Evolutionary conservation across 2,888 invertebrate genomes (phyloP), one percentile per base, ranked within the genome.

Genomic region (Andricus curvator): DNA sequence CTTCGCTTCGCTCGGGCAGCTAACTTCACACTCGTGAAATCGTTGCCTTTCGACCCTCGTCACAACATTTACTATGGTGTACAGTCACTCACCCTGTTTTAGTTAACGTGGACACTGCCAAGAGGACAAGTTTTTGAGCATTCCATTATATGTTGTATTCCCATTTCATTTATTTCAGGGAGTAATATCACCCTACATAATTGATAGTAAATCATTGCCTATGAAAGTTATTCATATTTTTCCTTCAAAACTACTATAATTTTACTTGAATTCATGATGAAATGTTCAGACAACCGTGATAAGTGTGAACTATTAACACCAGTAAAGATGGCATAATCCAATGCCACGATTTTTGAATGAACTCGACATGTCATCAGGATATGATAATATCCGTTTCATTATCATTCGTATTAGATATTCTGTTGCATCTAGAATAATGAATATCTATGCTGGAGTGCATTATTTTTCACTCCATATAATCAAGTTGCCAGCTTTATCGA

Each of bases 351-450:
- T 51, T 29, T 48, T 70, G 29, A 15, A 70, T 70, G 25, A 51
- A 70, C 70, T 70, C 48, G 6, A n/a, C 4, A 51, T 20, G 33
- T 33, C 17, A 20, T 48, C 68, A 68, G 17, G 44, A 25, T 68
- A 68, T 68, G 68, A 68, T 68, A 68, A 68, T 68, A 68, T 9
- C 9, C 51, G 25, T 70, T 70, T 25, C 51, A 70, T 29, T 51
- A 51, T 1, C n/a, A 60, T 60, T 11, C 56, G 11, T 17, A 48
- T 48, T 4, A 48, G 17, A 48, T 48, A 48, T 48, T 17, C 48
- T 48, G 17, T 17, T 48, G 48, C 48, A 48, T 48, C 48, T 56
- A 56, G 8, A 56, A 56, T 9, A n/a, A 56, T n/a, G 17, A n/a
- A n/a, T 56, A 56, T n/a, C 48, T 48, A 48, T 48, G 13, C 17